phyloP scores from a whole-genome alignment of 2,888 invertebrate genomes.

The Agelastica alni region DNA sequence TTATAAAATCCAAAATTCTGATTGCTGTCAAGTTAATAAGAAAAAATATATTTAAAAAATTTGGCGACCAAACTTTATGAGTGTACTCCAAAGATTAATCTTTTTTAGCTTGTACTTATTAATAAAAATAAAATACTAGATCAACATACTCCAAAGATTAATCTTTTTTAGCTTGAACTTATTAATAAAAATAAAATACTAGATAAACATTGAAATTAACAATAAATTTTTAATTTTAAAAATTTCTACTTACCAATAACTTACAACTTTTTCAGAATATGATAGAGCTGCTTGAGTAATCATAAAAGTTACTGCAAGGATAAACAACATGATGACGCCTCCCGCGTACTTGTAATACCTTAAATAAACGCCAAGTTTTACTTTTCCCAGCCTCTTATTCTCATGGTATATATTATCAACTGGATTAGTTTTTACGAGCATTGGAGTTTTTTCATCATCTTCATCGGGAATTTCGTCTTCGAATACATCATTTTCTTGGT shows the following conservation, averaged over 20 bases:
- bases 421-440: constrained; percentile 14
- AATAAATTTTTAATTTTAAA: too few species aligned
- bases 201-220: neutral
- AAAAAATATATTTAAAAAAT: too few species aligned
- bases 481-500: constrained; percentile 28
- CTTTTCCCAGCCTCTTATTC: constrained; percentile 43
- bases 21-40: too few species aligned
- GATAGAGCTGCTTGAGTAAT: constrained; percentile 39
- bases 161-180: too few species aligned
- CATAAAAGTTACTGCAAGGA: constrained; percentile 40
- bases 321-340: constrained; percentile 42
- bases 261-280: constrained; percentile 43
- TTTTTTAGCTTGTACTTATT: too few species aligned
- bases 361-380: constrained; percentile 43
- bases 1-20: too few species aligned
- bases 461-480: constrained; percentile 26
- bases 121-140: too few species aligned
- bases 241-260: constrained; percentile 41
- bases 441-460: constrained; percentile 22
- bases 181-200: too few species aligned
- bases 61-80: too few species aligned
- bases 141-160: too few species aligned
- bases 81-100: too few species aligned
- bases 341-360: constrained; percentile 47
- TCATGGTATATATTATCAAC: constrained; percentile 42